Percentiles rank a stretch among this genome's conserved stretches.
Evolutionary conservation across 2,113 vertebrate species (phyloP).

Genomic region (Mirza zaza): DNA sequence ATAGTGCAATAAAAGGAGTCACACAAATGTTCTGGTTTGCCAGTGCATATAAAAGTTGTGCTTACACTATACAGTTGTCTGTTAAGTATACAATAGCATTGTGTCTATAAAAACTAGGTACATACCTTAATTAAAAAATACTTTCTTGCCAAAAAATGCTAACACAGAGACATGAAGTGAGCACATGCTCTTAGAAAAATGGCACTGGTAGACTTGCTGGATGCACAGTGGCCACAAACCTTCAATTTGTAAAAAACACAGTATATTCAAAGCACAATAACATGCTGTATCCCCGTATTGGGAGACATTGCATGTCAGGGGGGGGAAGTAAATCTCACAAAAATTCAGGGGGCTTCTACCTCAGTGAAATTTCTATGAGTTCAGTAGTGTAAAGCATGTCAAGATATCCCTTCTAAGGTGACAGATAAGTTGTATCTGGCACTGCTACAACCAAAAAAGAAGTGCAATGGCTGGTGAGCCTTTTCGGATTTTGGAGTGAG

Average conservation of each 20-base stretch:
- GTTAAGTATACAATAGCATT: not conserved
- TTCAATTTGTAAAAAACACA: not conserved
- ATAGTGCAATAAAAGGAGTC: not conserved
- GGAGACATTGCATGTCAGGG: not conserved
- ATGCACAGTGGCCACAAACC: not conserved
- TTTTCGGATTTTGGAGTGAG: not conserved
- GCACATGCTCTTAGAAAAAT: not conserved
- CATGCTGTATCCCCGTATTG: not conserved
- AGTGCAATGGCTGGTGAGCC: not conserved
- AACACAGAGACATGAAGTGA: not conserved
- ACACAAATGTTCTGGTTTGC: not conserved
- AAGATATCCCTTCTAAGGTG: not conserved
- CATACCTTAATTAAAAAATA: not conserved
- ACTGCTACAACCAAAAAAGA: not conserved
- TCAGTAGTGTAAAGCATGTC: not conserved
- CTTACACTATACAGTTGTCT: not conserved
- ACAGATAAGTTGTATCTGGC: not conserved
- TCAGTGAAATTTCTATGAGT: not conserved
- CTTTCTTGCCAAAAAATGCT: not conserved
- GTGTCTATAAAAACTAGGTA: not conserved
- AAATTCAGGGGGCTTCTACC: not conserved
- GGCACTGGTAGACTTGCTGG: not conserved
- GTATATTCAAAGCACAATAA: not conserved
- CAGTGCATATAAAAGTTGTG: not conserved
- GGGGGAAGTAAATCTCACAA: not conserved